Evolutionary conservation across 2,113 vertebrate species (phyloP).

Genomic region (Cheirogaleus medius): DNA sequence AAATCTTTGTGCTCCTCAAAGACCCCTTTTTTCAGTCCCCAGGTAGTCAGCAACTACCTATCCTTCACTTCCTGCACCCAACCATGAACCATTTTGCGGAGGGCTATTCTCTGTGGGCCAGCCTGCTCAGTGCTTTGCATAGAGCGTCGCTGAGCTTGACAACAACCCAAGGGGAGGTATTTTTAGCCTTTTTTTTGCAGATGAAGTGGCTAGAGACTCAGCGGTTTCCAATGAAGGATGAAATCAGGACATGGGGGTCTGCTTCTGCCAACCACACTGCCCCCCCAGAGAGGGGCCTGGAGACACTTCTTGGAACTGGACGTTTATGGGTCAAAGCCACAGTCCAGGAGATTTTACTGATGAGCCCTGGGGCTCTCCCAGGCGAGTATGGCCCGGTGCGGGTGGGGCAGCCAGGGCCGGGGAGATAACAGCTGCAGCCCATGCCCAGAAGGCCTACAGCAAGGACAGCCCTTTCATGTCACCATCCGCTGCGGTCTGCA

Average conservation of each 20-base stretch:
- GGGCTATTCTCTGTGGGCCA: background rate
- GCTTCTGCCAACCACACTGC: accelerated
- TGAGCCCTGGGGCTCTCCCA: background rate
- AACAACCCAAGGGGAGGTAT: background rate
- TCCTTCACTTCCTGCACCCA: background rate
- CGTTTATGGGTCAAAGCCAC: accelerated
- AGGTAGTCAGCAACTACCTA: background rate
- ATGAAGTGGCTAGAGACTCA: background rate
- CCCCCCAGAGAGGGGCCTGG: background rate
- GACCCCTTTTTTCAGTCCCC: background rate
- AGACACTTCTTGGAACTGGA: background rate
- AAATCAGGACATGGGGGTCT: background rate
- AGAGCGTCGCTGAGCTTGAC: background rate
- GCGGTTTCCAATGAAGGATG: background rate
- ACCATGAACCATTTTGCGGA: background rate
- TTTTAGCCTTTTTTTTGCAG: background rate
- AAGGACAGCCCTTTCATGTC: background rate
- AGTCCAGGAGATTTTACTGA: background rate
- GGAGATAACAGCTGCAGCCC: background rate
- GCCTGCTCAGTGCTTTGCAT: background rate
- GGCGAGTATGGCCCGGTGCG: accelerated
- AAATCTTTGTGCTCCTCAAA: background rate
- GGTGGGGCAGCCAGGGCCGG: accelerated
- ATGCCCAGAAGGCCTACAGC: background rate
- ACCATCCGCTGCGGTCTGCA: background rate